Conservation (phyloP, 2,113 vertebrate species). For the Anguilla rostrata region DNA sequence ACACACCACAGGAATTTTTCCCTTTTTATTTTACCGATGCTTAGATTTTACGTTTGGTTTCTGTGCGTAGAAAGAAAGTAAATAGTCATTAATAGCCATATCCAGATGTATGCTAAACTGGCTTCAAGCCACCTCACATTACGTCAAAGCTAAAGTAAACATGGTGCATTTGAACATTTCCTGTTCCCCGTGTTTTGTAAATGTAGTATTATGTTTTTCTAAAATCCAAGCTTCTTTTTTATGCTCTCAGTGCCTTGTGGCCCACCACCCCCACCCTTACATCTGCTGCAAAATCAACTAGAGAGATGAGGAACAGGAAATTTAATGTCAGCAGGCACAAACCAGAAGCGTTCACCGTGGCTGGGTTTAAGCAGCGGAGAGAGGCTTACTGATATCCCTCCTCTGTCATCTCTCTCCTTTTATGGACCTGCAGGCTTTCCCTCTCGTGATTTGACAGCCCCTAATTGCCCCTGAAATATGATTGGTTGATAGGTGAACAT, state of each 20-base stretch:
- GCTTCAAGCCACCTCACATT: not conserved
- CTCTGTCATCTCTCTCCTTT: not conserved
- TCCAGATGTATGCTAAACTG: not conserved
- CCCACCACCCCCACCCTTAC: not conserved
- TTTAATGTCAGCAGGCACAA: not conserved
- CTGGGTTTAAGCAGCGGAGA: not conserved
- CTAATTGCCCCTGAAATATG: conserved; percentile 24
- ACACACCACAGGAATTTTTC: not conserved
- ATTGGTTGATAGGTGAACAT: conserved; percentile 47
- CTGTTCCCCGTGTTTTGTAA: not conserved
- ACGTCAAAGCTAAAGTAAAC: not conserved
- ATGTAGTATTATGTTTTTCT: too few relatives aligned
- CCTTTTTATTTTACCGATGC: not conserved
- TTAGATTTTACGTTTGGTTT: not conserved
- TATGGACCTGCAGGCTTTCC: conserved; percentile 15
- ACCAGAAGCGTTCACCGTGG: not conserved
- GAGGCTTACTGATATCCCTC: not conserved
- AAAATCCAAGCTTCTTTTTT: too few relatives aligned
- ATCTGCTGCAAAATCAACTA: not conserved
- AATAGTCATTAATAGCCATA: not conserved
- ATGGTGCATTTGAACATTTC: not conserved
- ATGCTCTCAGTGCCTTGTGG: too few relatives aligned
- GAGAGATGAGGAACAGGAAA: not conserved
- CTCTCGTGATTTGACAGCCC: conserved; percentile 15
- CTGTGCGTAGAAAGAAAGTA: not conserved